These are phyloP conservation scores for Schizopygopsis pylzovi DNA, from an alignment of 2,797 vertebrate species.

Conservation along the genomic window DNA sequence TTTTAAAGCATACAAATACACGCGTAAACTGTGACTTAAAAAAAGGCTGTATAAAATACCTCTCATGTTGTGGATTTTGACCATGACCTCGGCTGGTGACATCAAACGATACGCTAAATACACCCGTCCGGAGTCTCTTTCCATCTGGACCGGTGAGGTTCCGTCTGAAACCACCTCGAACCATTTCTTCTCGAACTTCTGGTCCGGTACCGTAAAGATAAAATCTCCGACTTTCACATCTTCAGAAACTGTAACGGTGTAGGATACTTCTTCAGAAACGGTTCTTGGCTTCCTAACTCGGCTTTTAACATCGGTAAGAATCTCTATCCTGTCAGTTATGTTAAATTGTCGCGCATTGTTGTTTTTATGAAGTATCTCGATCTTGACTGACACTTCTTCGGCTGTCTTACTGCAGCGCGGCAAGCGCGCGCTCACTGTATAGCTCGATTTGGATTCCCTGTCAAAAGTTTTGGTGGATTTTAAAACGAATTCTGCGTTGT, in stretches of 20 bases:
- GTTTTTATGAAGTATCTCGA: constrained; percentile 77
- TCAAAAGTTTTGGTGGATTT: constrained; percentile 76
- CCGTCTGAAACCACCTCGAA: constrained; percentile 80
- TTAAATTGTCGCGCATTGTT: constrained; percentile 76
- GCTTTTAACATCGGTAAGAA: constrained; percentile 48
- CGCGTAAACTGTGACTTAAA: no score
- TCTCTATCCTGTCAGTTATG: constrained; percentile 59
- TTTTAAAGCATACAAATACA: no score
- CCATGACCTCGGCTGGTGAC: constrained; percentile 71
- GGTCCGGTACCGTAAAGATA: constrained; percentile 85
- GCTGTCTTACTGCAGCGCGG: constrained; percentile 57
- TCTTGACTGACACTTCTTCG: constrained; percentile 63
- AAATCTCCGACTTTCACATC: constrained; percentile 79
- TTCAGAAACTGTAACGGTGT: constrained; percentile 79
- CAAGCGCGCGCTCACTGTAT: constrained; percentile 69
- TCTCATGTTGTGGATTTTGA: constrained; percentile 78
- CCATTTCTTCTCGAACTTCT: constrained; percentile 77
- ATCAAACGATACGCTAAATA: constrained; percentile 72
- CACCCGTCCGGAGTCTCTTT: constrained; percentile 83
- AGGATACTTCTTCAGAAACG: constrained; percentile 72
- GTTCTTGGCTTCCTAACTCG: constrained; percentile 66
- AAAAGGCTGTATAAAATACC: constrained; percentile 65
- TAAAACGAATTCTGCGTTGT: constrained; percentile 66
- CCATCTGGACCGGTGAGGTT: constrained; percentile 76
- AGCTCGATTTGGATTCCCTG: constrained; percentile 75